Conservation (phyloP, 2,888 invertebrate genomes). For the Drosophila neonasuta region DNA sequence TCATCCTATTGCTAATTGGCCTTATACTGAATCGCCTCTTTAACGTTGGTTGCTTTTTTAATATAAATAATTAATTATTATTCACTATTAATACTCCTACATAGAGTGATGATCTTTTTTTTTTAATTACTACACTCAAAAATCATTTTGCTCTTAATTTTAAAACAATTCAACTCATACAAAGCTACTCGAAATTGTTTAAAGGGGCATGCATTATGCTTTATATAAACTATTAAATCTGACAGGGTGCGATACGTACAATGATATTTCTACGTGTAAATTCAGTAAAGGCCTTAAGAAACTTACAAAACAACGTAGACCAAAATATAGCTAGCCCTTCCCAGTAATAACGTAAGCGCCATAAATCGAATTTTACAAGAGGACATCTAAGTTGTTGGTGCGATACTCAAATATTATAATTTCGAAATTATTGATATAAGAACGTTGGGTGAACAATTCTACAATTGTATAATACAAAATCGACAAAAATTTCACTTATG, state of each 20-base stretch:
- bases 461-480: no score
- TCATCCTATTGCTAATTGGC: constrained; percentile 74
- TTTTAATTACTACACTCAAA: constrained; percentile 55
- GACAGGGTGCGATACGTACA: constrained; percentile 69
- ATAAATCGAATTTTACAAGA: no score
- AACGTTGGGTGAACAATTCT: no score
- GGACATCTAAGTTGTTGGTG: no score
- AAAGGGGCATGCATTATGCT: constrained; percentile 36
- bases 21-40: constrained; percentile 71
- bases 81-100: constrained; percentile 25
- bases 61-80: constrained; percentile 48
- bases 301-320: constrained; percentile 27
- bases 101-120: constrained; percentile 56
- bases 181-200: constrained; percentile 47
- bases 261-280: constrained; percentile 31
- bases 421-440: no score
- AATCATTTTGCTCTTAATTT: constrained; percentile 13
- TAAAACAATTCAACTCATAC: no score
- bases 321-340: background rate
- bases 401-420: no score
- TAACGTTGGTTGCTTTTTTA: constrained; percentile 65
- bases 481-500: no score
- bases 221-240: constrained; percentile 51
- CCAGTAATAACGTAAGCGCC: no score
- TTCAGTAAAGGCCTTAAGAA: constrained; percentile 74